Evolutionary conservation across 2,113 vertebrate genomes (phyloP).

Genomic region (Apus apus): DNA sequence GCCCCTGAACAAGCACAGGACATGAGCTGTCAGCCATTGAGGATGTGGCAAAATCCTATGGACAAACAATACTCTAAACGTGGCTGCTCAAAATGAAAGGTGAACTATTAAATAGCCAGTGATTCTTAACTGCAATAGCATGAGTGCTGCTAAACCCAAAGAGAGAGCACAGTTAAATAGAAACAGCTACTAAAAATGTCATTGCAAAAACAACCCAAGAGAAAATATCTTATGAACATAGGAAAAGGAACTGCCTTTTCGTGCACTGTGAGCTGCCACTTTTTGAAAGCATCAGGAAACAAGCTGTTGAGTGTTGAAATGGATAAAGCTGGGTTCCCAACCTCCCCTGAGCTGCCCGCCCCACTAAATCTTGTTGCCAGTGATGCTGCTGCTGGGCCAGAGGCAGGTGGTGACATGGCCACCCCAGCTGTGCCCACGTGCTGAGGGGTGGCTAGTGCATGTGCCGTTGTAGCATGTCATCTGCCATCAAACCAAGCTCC

Average conservation of each 20-base stretch:
- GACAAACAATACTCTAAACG: neutral
- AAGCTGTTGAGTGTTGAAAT: neutral
- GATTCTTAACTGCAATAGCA: neutral
- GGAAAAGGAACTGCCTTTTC: neutral
- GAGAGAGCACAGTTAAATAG: neutral
- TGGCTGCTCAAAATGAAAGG: neutral
- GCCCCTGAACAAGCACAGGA: neutral
- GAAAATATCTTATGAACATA: neutral
- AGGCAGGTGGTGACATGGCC: accelerated
- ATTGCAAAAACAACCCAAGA: neutral
- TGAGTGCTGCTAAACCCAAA: neutral
- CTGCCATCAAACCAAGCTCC: neutral
- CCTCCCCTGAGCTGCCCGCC: neutral
- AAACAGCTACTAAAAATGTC: neutral
- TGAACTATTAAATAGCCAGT: neutral
- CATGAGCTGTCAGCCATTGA: neutral
- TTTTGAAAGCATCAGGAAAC: neutral
- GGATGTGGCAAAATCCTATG: neutral
- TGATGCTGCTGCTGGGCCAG: neutral
- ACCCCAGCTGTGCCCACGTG: neutral
- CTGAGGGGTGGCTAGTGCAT: neutral
- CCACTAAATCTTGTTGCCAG: neutral
- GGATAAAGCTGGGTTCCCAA: neutral
- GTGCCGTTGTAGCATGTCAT: accelerated
- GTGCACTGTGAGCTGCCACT: neutral